A percentile compares a stretch with the other conserved stretches of the same genome.
Evolutionary conservation across 2,888 invertebrate genomes (phyloP).

Genomic region (Ceraclea dissimilis): DNA sequence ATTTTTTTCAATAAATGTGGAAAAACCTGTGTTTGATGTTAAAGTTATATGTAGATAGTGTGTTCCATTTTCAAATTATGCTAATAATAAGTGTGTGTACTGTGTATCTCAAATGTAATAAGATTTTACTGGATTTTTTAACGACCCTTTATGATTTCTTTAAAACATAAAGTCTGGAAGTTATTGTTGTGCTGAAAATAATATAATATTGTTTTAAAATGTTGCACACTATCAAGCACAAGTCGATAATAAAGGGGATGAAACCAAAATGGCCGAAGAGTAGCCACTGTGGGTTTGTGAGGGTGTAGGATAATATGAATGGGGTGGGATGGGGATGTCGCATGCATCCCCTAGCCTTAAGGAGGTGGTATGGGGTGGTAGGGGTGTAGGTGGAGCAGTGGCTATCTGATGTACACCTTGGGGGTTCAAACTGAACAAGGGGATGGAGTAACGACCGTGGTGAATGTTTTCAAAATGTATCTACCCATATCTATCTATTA

Average conservation of each 20-base stretch:
- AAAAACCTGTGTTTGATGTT: too few relatives aligned
- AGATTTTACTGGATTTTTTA: too few relatives aligned
- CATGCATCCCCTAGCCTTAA: constrained; percentile 30
- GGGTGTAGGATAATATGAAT: constrained; percentile 5
- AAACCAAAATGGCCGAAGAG: constrained; percentile 46
- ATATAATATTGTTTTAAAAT: too few relatives aligned
- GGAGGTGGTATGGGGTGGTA: constrained; percentile 28
- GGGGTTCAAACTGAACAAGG: constrained; percentile 4
- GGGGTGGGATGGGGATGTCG: constrained; percentile 7
- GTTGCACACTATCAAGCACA: neutral
- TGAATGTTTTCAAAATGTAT: neutral
- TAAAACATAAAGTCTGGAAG: too few relatives aligned
- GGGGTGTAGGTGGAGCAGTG: constrained; percentile 22
- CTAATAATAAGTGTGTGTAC: too few relatives aligned
- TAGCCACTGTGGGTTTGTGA: constrained; percentile 18
- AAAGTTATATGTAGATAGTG: too few relatives aligned
- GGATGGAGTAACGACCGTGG: neutral
- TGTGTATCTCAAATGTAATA: too few relatives aligned
- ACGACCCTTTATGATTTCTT: too few relatives aligned
- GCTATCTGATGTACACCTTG: constrained; percentile 16
- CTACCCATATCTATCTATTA: neutral
- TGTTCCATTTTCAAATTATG: too few relatives aligned
- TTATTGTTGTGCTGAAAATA: too few relatives aligned
- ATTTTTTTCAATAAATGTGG: too few relatives aligned
- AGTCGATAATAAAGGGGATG: constrained; percentile 28